Percentiles rank a stretch among this genome's conserved stretches.
phyloP scores from a whole-genome alignment of 2,797 vertebrate species.

The Etheostoma nigrum region DNA sequence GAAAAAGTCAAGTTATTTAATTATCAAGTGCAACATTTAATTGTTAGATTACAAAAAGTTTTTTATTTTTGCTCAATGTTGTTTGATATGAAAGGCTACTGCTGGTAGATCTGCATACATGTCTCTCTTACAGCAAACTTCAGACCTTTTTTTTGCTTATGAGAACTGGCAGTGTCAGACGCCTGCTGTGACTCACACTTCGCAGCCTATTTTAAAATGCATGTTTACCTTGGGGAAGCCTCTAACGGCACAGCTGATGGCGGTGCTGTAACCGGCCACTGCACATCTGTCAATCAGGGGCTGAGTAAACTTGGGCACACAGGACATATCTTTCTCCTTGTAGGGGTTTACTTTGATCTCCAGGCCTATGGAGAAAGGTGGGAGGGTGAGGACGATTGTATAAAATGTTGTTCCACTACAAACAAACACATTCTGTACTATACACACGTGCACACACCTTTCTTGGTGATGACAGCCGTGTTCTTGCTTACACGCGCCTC shows the following conservation, averaged over 20 bases:
- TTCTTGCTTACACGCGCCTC: conserved; percentile 85
- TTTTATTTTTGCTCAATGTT: neutral
- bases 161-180: conserved; percentile 20
- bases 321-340: conserved; percentile 88
- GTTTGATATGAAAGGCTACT: conserved; percentile 7
- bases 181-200: conserved; percentile 23
- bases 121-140: neutral
- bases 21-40: neutral
- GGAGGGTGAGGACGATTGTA: neutral
- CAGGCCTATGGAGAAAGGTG: conserved; percentile 76
- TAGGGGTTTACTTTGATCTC: conserved; percentile 72
- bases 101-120: neutral
- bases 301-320: conserved; percentile 89
- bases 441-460: conserved; percentile 73
- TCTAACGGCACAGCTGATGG: conserved; percentile 91
- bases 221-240: conserved; percentile 88
- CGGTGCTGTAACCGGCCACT: conserved; percentile 89
- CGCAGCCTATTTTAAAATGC: conserved; percentile 25
- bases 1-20: neutral
- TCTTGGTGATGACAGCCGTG: conserved; percentile 88
- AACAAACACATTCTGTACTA: neutral
- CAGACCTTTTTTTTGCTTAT: conserved; percentile 9
- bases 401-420: no score
- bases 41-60: neutral
- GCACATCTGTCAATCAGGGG: conserved; percentile 88